phyloP scores from a whole-genome alignment of 1,140 invertebrate species.

The Drosophila equinoxialis region DNA sequence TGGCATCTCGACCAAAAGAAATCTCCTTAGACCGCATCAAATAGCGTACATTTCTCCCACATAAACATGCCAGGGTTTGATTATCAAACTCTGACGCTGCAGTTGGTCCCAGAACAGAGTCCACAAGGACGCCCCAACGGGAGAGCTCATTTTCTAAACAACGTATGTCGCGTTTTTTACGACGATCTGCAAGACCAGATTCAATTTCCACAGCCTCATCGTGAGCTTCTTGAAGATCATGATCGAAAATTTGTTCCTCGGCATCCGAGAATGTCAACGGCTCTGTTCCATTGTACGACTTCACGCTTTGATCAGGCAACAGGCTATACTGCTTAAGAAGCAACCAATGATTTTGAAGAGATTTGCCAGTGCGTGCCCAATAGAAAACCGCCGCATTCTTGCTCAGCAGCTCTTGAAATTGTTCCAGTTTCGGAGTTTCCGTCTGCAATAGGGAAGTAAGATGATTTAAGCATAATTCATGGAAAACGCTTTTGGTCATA shows the following conservation, averaged over 20 bases:
- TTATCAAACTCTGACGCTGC: slow-evolving; percentile 93
- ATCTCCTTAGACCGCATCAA: slow-evolving; percentile 98
- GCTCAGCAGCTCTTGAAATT: slow-evolving; percentile 94
- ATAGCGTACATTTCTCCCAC: slow-evolving; percentile 95
- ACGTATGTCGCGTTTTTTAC: slow-evolving; percentile 91
- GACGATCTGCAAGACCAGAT: slow-evolving; percentile 87
- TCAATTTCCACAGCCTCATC: slow-evolving; percentile 90
- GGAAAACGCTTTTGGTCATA: background rate
- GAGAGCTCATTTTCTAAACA: slow-evolving; percentile 94
- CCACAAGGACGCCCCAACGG: slow-evolving; percentile 97
- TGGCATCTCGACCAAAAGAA: slow-evolving; percentile 94
- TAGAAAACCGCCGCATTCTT: slow-evolving; percentile 94
- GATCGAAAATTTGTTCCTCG: slow-evolving; percentile 94
- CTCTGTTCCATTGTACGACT: slow-evolving; percentile 84
- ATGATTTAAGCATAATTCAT: background rate
- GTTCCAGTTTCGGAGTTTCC: slow-evolving; percentile 88
- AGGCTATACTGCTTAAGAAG: slow-evolving; percentile 96
- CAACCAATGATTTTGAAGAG: slow-evolving; percentile 94
- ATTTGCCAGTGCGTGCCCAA: slow-evolving; percentile 92
- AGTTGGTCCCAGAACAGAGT: slow-evolving; percentile 92
- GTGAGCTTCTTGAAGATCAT: slow-evolving; percentile 90
- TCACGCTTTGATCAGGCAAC: slow-evolving; percentile 93
- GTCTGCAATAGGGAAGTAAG: slow-evolving; percentile 35
- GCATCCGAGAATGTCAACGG: slow-evolving; percentile 95
- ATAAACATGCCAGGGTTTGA: slow-evolving; percentile 96